Percentiles rank a stretch among this genome's conserved stretches.
Conservation (phyloP, 1,140 invertebrate genomes). For the Tenebrio molitor region DNA sequence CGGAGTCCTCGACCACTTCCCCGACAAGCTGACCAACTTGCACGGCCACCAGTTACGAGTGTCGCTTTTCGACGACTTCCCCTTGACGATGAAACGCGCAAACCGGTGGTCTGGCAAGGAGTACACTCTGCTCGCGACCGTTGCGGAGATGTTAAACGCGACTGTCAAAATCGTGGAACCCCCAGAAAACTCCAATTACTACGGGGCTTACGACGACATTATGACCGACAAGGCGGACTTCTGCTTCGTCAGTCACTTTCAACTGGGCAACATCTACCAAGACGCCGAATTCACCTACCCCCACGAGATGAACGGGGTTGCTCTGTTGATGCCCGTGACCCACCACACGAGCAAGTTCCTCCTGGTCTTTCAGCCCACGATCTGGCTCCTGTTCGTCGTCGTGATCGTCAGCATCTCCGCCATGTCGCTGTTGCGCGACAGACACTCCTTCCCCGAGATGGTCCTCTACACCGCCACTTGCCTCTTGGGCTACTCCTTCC, state of each 20-base stretch:
- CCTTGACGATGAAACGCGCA: neutral
- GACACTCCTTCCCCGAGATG: neutral
- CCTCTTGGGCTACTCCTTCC: neutral
- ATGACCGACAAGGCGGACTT: slow-evolving; percentile 14
- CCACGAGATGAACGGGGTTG: neutral
- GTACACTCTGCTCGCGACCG: neutral
- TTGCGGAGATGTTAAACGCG: slow-evolving; percentile 21
- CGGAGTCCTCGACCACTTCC: neutral
- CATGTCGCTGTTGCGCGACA: neutral
- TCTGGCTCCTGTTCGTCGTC: neutral
- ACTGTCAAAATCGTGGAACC: slow-evolving; percentile 22
- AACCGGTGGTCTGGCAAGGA: slow-evolving; percentile 21
- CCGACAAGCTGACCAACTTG: slow-evolving; percentile 34
- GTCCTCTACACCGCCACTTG: neutral
- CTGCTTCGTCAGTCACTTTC: slow-evolving; percentile 34
- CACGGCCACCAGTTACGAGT: slow-evolving; percentile 34
- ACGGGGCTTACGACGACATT: slow-evolving; percentile 16
- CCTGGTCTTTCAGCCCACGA: no score
- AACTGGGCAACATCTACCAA: slow-evolving; percentile 1
- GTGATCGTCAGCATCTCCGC: neutral
- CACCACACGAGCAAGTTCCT: no score
- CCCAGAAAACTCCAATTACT: neutral
- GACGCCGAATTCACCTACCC: slow-evolving; percentile 29
- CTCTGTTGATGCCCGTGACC: no score
- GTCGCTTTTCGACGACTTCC: slow-evolving; percentile 13